Base-by-base conservation (phyloP, 2,888 invertebrate species). In the Philhelius pedissequus region DNA sequence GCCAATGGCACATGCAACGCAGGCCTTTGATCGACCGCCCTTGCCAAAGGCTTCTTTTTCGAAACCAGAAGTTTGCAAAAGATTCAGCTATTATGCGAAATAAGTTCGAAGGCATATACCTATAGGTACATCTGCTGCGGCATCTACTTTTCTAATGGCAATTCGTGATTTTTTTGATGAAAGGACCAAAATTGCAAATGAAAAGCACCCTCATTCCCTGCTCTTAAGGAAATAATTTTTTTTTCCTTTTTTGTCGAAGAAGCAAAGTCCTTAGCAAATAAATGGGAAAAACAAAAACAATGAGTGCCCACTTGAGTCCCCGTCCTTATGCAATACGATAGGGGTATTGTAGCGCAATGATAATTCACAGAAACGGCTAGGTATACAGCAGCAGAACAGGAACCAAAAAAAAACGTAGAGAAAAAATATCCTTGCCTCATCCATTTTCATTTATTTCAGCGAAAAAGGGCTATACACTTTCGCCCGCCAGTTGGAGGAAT, bases 181-280 rank as follows among this genome's bases (percentile, higher is more conserved):
- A 82, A 82, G 68, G 62, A 71, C 70, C 58, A 71, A 78, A n/a
- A 83, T 78, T 56, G 56, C 66, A 54, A 79, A 50, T 35, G 25
- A 71, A 73, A 73, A 66, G 79, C 38, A 64, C 56, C 22, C 32
- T 27, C 40, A 56, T 58, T 58, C 45, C 45, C 50, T 20, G 8
- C 35, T 45, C 32, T 22, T 40, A 60, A 52, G 27, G 4, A 62
- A 62, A 6, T 9, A 18, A 4, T 8, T 45, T 15, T 11, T 45
- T 64, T 43, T 74, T 73, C n/a, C n/a, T n/a, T 52, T 40, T 22
- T 38, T 18, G 20, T 7, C 62, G 15, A 69, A 74, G 62, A 66
- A 68, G 48, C 56, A 71, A 70, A 84, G 80, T 84, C 71, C 84
- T 84, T 54, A 40, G 79, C 79, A 84, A 80, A 84, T 71, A 84